These are phyloP conservation scores for Apamea monoglypha DNA, from an alignment of 2,888 invertebrate genomes.

Conservation along the genomic window DNA sequence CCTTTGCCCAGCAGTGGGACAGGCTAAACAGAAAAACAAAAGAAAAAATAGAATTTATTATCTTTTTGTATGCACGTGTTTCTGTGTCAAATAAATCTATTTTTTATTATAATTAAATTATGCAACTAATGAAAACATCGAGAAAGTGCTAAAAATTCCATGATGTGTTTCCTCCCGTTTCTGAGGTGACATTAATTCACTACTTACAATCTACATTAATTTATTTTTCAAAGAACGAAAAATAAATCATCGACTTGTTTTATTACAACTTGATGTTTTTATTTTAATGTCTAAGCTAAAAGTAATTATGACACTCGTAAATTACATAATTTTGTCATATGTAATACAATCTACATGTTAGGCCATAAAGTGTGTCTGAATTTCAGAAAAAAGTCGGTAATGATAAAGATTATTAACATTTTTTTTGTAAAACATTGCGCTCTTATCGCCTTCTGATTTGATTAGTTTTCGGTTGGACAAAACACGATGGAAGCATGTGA, in stretches of 20 bases:
- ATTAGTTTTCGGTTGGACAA: slow-evolving; percentile 23
- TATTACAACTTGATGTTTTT: too few species aligned
- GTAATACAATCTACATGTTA: neutral
- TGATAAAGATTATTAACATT: slow-evolving; percentile 17
- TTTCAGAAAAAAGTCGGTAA: neutral
- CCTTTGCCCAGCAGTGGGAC: too few species aligned
- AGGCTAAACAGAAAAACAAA: too few species aligned
- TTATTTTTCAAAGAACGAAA: neutral
- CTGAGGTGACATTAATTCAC: neutral
- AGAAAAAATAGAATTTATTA: neutral
- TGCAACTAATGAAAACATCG: neutral
- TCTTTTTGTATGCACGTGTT: too few species aligned
- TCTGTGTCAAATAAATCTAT: too few species aligned
- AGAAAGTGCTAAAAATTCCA: neutral
- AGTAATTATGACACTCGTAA: slow-evolving; percentile 5
- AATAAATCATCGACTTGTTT: neutral
- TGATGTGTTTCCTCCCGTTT: neutral
- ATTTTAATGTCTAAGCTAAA: too few species aligned
- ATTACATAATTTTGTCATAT: neutral
- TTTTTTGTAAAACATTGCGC: slow-evolving; percentile 11
- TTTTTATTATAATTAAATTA: too few species aligned
- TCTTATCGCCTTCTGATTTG: slow-evolving; percentile 27
- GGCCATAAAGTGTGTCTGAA: neutral
- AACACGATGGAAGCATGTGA: slow-evolving; percentile 4
- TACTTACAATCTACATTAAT: too few species aligned